Evolutionary conservation across 2,888 invertebrate species (phyloP).

Genomic region (Tupiocoris notatus): DNA sequence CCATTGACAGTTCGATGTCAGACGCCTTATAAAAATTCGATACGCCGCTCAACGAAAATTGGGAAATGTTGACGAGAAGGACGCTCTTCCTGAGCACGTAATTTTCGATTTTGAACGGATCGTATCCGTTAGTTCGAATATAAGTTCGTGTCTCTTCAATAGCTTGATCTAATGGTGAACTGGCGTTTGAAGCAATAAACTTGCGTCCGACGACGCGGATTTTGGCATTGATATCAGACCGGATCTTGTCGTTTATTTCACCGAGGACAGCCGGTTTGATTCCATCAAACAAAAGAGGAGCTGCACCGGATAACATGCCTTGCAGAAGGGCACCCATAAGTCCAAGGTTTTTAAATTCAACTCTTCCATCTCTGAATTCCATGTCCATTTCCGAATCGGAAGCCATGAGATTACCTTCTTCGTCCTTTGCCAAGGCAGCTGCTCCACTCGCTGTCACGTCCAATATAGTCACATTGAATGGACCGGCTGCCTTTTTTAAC

Average conservation of each 20-base stretch:
- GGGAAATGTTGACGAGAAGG: conserved; percentile 46
- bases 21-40: conserved; percentile 80
- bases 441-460: conserved; percentile 68
- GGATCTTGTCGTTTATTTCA: conserved; percentile 72
- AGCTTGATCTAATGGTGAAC: conserved; percentile 57
- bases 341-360: conserved; percentile 81
- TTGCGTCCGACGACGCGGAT: conserved; percentile 68
- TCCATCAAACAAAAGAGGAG: conserved; percentile 77
- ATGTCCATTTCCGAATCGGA: conserved; percentile 78
- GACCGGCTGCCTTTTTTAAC: conserved; percentile 69
- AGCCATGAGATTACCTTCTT: conserved; percentile 73
- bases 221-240: conserved; percentile 71
- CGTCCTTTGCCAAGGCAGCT: conserved; percentile 69
- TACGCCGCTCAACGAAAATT: conserved; percentile 63
- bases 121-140: conserved; percentile 64
- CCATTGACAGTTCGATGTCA: conserved; percentile 70
- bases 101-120: conserved; percentile 62
- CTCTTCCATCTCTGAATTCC: conserved; percentile 69
- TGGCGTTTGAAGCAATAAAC: conserved; percentile 67
- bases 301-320: conserved; percentile 75
- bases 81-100: conserved; percentile 45
- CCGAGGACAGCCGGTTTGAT: conserved; percentile 80
- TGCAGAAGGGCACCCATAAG: conserved; percentile 69
- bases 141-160: conserved; percentile 71
- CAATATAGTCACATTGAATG: conserved; percentile 72